Evolutionary conservation across 2,797 vertebrate genomes (phyloP).

Genomic region (Typhlichthys eigenmanni): DNA sequence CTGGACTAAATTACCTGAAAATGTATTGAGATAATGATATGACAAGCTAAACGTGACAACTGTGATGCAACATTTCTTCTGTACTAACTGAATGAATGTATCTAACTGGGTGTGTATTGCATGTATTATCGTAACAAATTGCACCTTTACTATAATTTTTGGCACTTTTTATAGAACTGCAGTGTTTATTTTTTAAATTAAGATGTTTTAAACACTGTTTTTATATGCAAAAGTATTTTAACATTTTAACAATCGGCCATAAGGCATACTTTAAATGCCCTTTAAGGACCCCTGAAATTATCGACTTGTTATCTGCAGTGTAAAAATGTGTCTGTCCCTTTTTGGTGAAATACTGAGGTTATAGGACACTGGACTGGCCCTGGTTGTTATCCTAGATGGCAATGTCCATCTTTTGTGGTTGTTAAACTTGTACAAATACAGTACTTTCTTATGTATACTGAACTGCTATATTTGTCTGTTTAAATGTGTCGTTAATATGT

Average conservation of each 20-base stretch:
- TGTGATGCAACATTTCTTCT: slow-evolving; percentile 4
- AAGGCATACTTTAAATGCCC: too few relatives aligned
- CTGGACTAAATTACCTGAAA: not conserved
- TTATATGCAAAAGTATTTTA: not conserved
- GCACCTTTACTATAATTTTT: slow-evolving; percentile 25
- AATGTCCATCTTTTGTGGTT: not conserved
- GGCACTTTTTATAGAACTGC: slow-evolving; percentile 33
- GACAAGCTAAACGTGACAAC: slow-evolving; percentile 11
- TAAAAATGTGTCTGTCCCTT: not conserved
- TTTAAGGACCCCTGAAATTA: too few relatives aligned
- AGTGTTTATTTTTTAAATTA: not conserved
- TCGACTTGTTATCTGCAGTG: not conserved
- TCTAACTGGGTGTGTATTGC: slow-evolving; percentile 17
- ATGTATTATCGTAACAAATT: slow-evolving; percentile 7
- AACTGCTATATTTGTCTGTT: not conserved
- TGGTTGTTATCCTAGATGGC: slow-evolving; percentile 7
- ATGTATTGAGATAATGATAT: too few relatives aligned
- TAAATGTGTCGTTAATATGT: too few relatives aligned
- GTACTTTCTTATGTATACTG: not conserved
- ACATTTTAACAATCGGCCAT: not conserved
- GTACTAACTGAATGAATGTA: slow-evolving; percentile 30
- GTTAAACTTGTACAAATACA: not conserved
- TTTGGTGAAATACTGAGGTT: not conserved
- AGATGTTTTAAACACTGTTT: not conserved
- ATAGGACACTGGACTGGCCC: not conserved